A percentile compares a stretch with the other conserved stretches of the same genome.
These are phyloP conservation scores for Hofmannophila pseudospretella DNA, from an alignment of 2,888 invertebrate genomes.

Conservation along the genomic window DNA sequence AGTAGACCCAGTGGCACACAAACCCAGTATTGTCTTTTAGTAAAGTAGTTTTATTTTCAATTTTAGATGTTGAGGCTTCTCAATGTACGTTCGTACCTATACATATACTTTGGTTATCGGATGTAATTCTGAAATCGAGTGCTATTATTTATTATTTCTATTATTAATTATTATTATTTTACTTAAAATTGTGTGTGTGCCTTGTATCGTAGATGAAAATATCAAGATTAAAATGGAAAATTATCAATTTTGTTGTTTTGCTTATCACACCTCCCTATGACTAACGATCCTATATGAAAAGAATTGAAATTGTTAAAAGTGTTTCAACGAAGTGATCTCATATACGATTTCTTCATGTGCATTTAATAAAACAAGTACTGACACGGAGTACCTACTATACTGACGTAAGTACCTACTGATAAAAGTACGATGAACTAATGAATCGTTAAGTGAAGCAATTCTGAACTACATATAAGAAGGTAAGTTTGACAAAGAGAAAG, in stretches of 20 bases:
- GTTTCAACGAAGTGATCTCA: too few relatives aligned
- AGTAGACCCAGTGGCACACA: conserved; percentile 20
- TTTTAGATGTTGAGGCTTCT: conserved; percentile 50
- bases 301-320: too few relatives aligned
- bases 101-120: conserved; percentile 44
- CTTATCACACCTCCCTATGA: conserved; percentile 16
- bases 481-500: too few relatives aligned
- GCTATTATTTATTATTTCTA: conserved; percentile 70
- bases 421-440: too few relatives aligned
- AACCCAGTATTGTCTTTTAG: conserved; percentile 32
- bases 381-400: too few relatives aligned
- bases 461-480: too few relatives aligned
- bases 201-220: conserved; percentile 83
- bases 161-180: conserved; percentile 71
- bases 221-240: conserved; percentile 80
- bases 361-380: too few relatives aligned
- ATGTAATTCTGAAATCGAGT: conserved; percentile 58
- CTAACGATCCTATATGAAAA: too few relatives aligned
- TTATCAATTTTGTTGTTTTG: conserved; percentile 62
- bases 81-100: conserved; percentile 36
- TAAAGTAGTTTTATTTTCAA: conserved; percentile 48
- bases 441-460: too few relatives aligned
- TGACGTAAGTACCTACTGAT: too few relatives aligned
- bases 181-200: conserved; percentile 82
- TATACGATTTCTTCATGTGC: too few relatives aligned